Percentiles rank a stretch among this genome's conserved stretches.
These are phyloP conservation scores for Chaetura pelagica DNA, from an alignment of 2,113 vertebrate species.

Conservation along the genomic window DNA sequence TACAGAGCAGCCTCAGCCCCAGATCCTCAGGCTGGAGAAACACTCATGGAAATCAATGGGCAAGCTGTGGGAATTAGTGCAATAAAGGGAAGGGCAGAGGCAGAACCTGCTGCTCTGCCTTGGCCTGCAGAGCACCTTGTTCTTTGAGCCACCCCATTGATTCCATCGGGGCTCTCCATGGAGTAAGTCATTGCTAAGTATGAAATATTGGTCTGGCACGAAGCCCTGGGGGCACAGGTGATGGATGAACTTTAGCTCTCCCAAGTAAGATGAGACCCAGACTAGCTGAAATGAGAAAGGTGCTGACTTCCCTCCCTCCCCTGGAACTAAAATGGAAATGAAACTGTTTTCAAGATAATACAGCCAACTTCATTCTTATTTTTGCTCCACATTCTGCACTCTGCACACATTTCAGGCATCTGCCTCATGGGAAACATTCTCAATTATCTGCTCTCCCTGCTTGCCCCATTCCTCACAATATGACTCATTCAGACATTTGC, in stretches of 20 bases:
- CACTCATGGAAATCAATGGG: neutral
- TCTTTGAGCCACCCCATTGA: neutral
- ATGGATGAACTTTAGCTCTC: neutral
- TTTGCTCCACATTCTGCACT: neutral
- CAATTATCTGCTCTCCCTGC: neutral
- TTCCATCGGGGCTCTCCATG: neutral
- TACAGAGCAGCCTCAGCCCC: neutral
- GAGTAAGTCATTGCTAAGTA: neutral
- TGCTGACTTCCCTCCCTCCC: constrained; percentile 1
- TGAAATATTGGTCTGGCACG: neutral
- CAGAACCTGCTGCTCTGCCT: neutral
- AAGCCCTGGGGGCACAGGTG: neutral
- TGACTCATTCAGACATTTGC: neutral
- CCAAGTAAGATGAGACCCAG: neutral
- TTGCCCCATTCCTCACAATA: neutral
- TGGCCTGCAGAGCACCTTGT: neutral
- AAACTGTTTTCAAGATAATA: neutral
- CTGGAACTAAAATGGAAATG: constrained; percentile 35
- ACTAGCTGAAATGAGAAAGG: constrained; percentile 4
- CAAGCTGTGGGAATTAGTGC: neutral
- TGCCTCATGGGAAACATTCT: neutral
- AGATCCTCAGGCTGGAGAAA: neutral
- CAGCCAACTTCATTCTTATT: neutral
- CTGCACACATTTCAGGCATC: neutral
- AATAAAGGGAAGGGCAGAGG: neutral